Evolutionary conservation across 1,140 invertebrate species (phyloP), one percentile per base, ranked within the genome.

Genomic region (Drosophila ercepeae): DNA sequence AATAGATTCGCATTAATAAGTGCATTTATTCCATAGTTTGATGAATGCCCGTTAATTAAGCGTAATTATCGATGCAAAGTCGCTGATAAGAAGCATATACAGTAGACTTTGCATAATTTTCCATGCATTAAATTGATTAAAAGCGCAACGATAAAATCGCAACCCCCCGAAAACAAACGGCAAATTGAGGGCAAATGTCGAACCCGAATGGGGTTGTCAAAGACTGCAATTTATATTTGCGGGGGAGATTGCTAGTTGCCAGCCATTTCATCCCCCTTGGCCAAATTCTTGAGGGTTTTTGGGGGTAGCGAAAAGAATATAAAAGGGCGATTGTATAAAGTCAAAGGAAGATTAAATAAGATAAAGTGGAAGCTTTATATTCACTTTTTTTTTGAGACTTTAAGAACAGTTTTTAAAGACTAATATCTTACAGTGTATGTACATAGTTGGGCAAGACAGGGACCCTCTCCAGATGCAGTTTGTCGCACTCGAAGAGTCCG

Each of bases 371-470:
- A 13, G 34, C 7, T 32, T 32, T 32, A 32, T 2, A 1, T 32
- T 1, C 2, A 32, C 29, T 32, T 32, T 7, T 32, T 32, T 11
- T 32, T 32, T 9, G 29, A 11, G 29, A 9, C 3, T 14, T 14
- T 39, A 16, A 13, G 36, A 39, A 14, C 13, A 2, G 29, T 1
- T 7, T 39, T 14, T 1, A 16, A 16, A 14, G n/a, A n/a, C n/a
- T n/a, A n/a, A 23, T 21, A 94, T n/a, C 92, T 92, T 93, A 94
- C 92, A 94, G 92, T 75, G 92, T 92, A 91, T 92, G 92, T 82
- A 93, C 93, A 92, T 94, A 94, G 91, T 92, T 92, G 54, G 94
- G 94, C 89, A 94, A 92, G 86, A 92, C 92, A 52, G 94, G 93
- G 77, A 94, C 92, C 69, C 90, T 90, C 70, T 92, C 89, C 76